phyloP scores from a whole-genome alignment of 2,888 invertebrate genomes.

The Lathronympha strigana region DNA sequence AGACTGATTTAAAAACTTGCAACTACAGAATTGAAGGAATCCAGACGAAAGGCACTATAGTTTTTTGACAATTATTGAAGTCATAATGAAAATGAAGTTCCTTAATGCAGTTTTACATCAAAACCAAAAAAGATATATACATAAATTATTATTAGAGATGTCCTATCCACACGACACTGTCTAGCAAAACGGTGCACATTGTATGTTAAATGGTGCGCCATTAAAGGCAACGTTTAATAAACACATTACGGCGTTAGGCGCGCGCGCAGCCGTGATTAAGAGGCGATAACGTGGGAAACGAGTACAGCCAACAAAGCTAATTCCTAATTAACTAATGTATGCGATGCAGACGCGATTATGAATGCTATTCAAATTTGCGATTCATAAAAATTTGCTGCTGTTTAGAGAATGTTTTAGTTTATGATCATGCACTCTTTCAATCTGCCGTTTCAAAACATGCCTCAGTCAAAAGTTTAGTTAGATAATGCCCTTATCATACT shows the following conservation, averaged over 20 bases:
- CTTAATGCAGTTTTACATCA: not conserved
- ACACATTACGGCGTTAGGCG: slow-evolving; percentile 81
- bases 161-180: slow-evolving; percentile 64
- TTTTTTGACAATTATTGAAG: too few relatives aligned
- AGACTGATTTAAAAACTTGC: too few relatives aligned
- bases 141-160: too few relatives aligned
- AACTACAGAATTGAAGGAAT: too few relatives aligned
- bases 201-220: slow-evolving; percentile 77
- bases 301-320: slow-evolving; percentile 51
- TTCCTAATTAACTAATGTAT: slow-evolving; percentile 52
- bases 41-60: too few relatives aligned
- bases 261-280: slow-evolving; percentile 75
- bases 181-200: slow-evolving; percentile 74
- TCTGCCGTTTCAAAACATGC: too few relatives aligned
- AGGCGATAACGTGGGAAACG: slow-evolving; percentile 78
- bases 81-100: not conserved
- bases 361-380: slow-evolving; percentile 21
- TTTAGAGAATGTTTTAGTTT: not conserved
- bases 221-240: slow-evolving; percentile 81
- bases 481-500: too few relatives aligned
- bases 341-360: slow-evolving; percentile 50
- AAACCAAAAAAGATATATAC: not conserved
- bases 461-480: too few relatives aligned
- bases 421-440: too few relatives aligned
- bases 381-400: not conserved